A percentile compares a stretch with the other conserved stretches of the same genome.
Conservation (phyloP, 2,888 invertebrate species). For the Pachliopta kotzebuea region DNA sequence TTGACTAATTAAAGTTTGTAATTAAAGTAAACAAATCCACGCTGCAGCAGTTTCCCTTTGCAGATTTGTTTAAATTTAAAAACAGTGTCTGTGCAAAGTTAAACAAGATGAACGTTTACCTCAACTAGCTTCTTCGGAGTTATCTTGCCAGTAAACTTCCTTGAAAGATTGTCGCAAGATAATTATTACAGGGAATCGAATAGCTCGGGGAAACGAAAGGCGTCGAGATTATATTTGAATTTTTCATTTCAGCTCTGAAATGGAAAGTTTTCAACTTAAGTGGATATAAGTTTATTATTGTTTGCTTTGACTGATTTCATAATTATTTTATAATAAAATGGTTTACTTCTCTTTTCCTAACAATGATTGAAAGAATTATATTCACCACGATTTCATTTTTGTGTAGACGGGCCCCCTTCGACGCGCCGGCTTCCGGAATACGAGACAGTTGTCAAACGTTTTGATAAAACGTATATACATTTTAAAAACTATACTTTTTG, state of each 20-base stretch:
- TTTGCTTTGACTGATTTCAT: not conserved
- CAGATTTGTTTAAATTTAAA: not conserved
- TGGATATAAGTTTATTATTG: not conserved
- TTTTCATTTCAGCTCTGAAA: not conserved
- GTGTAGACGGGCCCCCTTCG: no score
- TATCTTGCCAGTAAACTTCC: not conserved
- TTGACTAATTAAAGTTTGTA: not conserved
- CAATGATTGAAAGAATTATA: no score
- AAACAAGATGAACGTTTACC: not conserved
- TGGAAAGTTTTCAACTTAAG: not conserved
- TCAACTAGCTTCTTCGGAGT: not conserved
- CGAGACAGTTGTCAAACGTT: no score
- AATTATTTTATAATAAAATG: no score
- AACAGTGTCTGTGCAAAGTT: not conserved
- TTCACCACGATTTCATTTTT: no score
- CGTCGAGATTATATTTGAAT: not conserved
- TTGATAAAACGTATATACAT: no score
- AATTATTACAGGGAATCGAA: not conserved
- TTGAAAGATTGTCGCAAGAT: not conserved
- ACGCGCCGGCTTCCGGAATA: no score
- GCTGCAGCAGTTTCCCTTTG: not conserved
- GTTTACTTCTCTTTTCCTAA: not conserved
- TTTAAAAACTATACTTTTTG: no score
- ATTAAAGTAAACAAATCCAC: not conserved
- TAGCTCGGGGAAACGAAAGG: not conserved